These are phyloP conservation scores for Sycobia sp. DNA, from an alignment of 1,140 invertebrate genomes.

Conservation along the genomic window DNA sequence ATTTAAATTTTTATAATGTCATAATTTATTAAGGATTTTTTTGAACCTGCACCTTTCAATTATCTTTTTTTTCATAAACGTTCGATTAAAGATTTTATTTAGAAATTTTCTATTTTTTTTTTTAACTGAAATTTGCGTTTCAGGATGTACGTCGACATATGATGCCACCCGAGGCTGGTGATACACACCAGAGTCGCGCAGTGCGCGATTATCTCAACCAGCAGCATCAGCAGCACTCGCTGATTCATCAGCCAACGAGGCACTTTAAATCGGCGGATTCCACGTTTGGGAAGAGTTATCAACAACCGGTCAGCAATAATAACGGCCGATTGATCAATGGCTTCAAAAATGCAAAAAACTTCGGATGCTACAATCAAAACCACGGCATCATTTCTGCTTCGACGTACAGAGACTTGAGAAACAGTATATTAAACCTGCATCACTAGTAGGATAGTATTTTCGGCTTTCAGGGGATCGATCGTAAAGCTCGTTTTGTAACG, in stretches of 20 bases:
- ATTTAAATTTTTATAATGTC: too few relatives aligned
- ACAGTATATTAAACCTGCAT: too few relatives aligned
- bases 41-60: too few relatives aligned
- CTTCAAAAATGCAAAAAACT: slow-evolving; percentile 25
- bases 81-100: not conserved
- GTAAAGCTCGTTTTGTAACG: too few relatives aligned
- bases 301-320: slow-evolving; percentile 33
- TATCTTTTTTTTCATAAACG: not conserved
- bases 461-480: slow-evolving; percentile 37
- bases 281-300: slow-evolving; percentile 20
- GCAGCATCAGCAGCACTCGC: not conserved
- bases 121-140: not conserved
- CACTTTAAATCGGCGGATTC: slow-evolving; percentile 15
- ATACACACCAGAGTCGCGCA: not conserved
- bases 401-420: slow-evolving; percentile 50
- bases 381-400: slow-evolving; percentile 53
- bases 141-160: not conserved
- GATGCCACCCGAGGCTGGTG: not conserved
- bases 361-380: slow-evolving; percentile 46
- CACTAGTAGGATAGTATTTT: slow-evolving; percentile 47
- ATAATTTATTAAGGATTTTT: too few relatives aligned
- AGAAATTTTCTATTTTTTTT: not conserved
- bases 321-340: slow-evolving; percentile 31
- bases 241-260: slow-evolving; percentile 5
- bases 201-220: slow-evolving; percentile 3